Evolutionary conservation across 2,797 vertebrate species (phyloP).

Genomic region (Momotus momota): DNA sequence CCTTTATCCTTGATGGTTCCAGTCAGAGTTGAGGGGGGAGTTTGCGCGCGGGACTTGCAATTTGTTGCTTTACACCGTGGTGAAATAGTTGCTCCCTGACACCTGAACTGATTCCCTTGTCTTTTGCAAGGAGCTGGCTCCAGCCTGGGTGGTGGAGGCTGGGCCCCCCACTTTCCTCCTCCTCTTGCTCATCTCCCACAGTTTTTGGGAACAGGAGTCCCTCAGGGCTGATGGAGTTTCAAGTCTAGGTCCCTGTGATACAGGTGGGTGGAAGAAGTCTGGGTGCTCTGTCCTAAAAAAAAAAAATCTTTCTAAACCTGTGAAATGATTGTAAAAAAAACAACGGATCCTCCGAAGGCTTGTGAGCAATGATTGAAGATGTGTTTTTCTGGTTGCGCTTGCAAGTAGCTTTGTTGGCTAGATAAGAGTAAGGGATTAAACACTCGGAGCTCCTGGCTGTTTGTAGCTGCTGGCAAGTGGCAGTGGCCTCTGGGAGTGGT

Average conservation of each 20-base stretch:
- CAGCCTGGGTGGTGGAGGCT: neutral
- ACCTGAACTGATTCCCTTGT: fast-evolving
- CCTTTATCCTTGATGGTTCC: neutral
- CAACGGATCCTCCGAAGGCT: neutral
- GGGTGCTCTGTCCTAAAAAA: neutral
- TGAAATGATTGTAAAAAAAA: neutral
- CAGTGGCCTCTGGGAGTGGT: neutral
- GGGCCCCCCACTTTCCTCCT: neutral
- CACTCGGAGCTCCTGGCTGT: neutral
- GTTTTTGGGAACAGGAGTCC: neutral
- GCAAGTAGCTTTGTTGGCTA: neutral
- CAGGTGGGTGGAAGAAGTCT: neutral
- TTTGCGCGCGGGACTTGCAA: neutral
- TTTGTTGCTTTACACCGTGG: neutral
- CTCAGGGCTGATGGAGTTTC: neutral
- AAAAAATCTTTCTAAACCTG: neutral
- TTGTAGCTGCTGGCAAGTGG: neutral
- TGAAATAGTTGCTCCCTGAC: neutral
- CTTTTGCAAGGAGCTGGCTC: neutral
- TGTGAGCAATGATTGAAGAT: neutral
- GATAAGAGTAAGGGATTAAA: neutral
- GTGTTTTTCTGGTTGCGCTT: neutral
- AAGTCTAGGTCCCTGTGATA: neutral
- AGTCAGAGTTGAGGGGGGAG: neutral
- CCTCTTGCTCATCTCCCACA: neutral